Evolutionary conservation across 1,140 invertebrate species (phyloP).

Genomic region (Lanistes nyassanus): DNA sequence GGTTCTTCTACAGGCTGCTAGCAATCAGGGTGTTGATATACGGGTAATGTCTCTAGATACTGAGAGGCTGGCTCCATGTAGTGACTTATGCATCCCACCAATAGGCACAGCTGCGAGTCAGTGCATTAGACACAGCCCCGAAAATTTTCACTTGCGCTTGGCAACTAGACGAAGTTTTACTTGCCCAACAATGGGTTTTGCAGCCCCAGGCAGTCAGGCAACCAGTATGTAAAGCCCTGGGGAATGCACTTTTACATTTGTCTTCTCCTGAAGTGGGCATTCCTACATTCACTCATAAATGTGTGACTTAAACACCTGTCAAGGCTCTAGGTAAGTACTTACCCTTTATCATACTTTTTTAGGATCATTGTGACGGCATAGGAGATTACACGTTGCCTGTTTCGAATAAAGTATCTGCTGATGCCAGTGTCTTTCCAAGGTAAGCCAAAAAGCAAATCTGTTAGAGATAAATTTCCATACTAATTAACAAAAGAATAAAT

Average conservation of each 20-base stretch:
- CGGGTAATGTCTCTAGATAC: no score
- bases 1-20: no score
- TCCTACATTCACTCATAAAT: neutral
- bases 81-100: no score
- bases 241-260: neutral
- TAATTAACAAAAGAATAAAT: neutral
- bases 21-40: no score
- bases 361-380: constrained; percentile 91
- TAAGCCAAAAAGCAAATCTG: constrained; percentile 91
- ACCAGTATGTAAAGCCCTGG: neutral
- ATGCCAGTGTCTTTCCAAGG: constrained; percentile 89
- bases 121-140: no score
- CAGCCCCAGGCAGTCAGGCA: neutral
- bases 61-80: no score
- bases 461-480: neutral
- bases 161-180: neutral
- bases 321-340: constrained; percentile 53
- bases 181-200: neutral
- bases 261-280: neutral
- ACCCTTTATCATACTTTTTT: constrained; percentile 81
- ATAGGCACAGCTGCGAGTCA: neutral
- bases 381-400: constrained; percentile 84
- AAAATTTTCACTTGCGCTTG: neutral
- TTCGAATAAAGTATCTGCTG: constrained; percentile 84
- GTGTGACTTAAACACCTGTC: neutral